A percentile compares a stretch with the other conserved stretches of the same genome.
Conservation (phyloP, 2,797 vertebrate genomes). For the Gobio occitaniae region DNA sequence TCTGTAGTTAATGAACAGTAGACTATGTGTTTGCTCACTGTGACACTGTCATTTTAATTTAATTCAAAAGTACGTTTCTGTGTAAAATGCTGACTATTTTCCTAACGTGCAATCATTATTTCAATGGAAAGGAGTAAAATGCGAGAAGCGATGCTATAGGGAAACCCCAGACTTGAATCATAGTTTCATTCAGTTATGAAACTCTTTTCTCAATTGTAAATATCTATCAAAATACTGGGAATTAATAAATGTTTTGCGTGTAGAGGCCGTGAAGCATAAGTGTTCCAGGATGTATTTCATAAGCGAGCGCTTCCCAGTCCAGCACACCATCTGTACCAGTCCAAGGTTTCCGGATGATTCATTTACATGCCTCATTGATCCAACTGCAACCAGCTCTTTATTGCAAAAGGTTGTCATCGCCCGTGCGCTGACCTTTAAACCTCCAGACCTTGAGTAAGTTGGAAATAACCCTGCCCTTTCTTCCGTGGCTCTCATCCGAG, state of each 20-base stretch:
- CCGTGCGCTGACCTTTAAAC: not conserved
- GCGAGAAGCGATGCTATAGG: not conserved
- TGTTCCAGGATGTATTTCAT: not conserved
- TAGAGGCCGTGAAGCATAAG: no score
- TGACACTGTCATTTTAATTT: not conserved
- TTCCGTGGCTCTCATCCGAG: not conserved
- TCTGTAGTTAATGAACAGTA: slow-evolving; percentile 3
- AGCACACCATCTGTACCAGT: not conserved
- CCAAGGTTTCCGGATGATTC: not conserved
- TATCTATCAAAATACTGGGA: not conserved
- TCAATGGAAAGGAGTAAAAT: not conserved
- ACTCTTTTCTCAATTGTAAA: not conserved
- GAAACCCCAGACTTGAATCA: not conserved
- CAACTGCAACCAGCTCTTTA: not conserved
- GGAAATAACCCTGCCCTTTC: not conserved
- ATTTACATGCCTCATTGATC: not conserved
- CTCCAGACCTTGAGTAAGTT: not conserved
- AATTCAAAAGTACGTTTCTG: not conserved
- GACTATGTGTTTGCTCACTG: not conserved
- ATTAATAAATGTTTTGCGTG: not conserved
- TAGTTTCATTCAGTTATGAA: not conserved
- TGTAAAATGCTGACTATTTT: not conserved
- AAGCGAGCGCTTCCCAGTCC: not conserved
- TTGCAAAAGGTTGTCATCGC: not conserved
- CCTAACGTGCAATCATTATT: not conserved